These are phyloP conservation scores for Crotalus viridis DNA, from an alignment of 2,113 vertebrate species.

Conservation along the genomic window DNA sequence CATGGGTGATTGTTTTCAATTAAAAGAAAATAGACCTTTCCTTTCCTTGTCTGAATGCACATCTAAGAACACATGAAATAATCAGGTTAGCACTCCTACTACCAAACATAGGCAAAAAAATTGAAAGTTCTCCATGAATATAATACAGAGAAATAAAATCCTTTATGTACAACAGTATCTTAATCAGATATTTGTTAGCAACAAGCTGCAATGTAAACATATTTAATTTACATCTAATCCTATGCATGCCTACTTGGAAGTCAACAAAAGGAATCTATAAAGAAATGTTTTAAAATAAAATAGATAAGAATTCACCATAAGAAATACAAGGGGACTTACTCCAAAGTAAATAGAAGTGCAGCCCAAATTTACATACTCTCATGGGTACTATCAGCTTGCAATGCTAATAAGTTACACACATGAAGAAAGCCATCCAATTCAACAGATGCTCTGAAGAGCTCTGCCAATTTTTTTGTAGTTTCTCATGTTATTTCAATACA, in stretches of 20 bases:
- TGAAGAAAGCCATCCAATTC: background rate
- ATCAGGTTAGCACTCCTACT: conserved; percentile 18
- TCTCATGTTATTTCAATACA: conserved; percentile 8
- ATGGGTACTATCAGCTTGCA: conserved; percentile 6
- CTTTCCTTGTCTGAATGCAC: conserved; percentile 41
- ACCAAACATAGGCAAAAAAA: background rate
- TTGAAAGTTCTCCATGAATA: conserved; percentile 17
- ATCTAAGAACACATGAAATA: conserved; percentile 46
- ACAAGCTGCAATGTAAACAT: conserved; percentile 1
- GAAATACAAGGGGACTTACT: background rate
- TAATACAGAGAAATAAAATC: conserved; percentile 36
- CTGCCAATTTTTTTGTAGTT: background rate
- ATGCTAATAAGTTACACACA: background rate
- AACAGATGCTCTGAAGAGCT: conserved; percentile 22
- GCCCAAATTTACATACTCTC: background rate
- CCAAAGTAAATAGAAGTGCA: background rate
- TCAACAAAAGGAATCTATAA: background rate
- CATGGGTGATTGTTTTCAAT: conserved; percentile 42
- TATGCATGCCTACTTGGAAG: background rate
- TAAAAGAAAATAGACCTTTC: conserved; percentile 54
- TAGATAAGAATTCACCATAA: background rate
- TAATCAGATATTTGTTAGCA: background rate
- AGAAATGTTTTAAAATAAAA: background rate
- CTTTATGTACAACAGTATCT: background rate
- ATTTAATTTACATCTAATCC: background rate